Conservation (phyloP, 2,797 vertebrate species). For the Danio jaintianensis region DNA sequence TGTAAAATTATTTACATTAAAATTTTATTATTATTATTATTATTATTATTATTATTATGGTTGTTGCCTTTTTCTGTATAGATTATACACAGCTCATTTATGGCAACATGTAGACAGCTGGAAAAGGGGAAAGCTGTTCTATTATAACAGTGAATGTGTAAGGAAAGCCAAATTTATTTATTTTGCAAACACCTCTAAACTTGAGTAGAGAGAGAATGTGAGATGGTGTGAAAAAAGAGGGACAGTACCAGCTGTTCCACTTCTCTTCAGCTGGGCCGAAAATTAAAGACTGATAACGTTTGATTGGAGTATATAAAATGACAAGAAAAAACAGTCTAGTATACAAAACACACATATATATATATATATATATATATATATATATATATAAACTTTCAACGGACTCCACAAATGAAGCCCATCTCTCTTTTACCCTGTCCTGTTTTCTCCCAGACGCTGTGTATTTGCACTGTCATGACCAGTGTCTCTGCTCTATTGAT, state of each 20-base stretch:
- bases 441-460: constrained; percentile 36
- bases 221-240: constrained; percentile 34
- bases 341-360: constrained; percentile 1
- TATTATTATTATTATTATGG: no score
- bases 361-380: no score
- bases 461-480: constrained; percentile 50
- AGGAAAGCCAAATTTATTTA: constrained; percentile 11
- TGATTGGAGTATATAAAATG: constrained; percentile 18
- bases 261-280: constrained; percentile 28
- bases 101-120: neutral
- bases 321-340: neutral
- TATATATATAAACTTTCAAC: constrained; percentile 17
- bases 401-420: neutral
- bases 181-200: constrained; percentile 31
- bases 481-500: constrained; percentile 48
- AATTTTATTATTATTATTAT: no score
- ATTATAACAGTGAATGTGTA: neutral
- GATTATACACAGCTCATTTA: neutral
- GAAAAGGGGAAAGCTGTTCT: neutral
- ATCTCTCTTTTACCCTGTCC: neutral
- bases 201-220: constrained; percentile 17
- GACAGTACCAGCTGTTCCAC: constrained; percentile 35
- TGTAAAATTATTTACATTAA: no score
- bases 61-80: no score
- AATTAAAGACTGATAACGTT: constrained; percentile 27